Evolutionary conservation across 2,113 vertebrate genomes (phyloP).

Genomic region (Callocephalon fimbriatum): DNA sequence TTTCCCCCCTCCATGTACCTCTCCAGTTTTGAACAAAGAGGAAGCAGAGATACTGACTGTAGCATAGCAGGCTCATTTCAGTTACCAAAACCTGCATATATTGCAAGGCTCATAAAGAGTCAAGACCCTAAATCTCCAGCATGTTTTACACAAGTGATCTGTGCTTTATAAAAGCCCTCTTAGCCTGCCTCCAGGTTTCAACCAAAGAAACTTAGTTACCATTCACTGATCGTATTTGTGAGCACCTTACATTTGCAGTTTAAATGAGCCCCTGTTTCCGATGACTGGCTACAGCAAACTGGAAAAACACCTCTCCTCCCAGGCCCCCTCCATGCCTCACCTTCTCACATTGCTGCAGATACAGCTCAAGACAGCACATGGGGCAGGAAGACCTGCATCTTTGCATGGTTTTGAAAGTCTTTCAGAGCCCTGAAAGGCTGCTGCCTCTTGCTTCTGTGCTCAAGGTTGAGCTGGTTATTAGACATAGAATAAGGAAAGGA

Average conservation of each 20-base stretch:
- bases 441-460: not conserved
- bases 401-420: not conserved
- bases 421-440: not conserved
- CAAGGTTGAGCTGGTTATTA: not conserved
- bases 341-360: not conserved
- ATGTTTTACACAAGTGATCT: not conserved
- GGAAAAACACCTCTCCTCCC: not conserved
- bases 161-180: not conserved
- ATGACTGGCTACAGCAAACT: not conserved
- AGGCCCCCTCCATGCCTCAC: not conserved
- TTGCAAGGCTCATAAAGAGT: not conserved
- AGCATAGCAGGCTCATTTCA: not conserved
- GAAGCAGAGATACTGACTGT: not conserved
- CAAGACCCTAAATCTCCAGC: not conserved
- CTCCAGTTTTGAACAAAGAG: not conserved
- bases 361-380: not conserved
- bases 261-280: not conserved
- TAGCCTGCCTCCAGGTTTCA: not conserved
- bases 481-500: not conserved
- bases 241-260: not conserved
- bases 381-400: not conserved
- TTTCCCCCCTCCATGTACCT: not conserved
- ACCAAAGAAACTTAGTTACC: not conserved
- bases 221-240: not conserved
- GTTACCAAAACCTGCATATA: not conserved